Evolutionary conservation across 2,113 vertebrate species (phyloP).

Genomic region (Albula goreensis): DNA sequence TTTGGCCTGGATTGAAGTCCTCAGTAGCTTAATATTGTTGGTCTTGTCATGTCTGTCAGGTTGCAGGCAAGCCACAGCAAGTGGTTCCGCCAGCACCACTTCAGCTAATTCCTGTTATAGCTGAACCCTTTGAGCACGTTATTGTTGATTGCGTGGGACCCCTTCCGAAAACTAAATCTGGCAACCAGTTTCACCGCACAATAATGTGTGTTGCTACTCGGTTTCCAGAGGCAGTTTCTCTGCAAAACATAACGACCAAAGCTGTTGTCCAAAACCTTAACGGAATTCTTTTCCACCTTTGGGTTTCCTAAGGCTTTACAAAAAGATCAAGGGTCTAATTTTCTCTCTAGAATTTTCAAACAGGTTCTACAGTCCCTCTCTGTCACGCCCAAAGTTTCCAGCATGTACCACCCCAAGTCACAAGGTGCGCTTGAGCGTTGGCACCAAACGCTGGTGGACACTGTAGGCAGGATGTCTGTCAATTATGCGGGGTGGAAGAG

Average conservation of each 20-base stretch:
- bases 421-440: neutral
- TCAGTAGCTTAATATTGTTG: neutral
- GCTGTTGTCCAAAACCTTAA: too few species aligned
- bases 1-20: neutral
- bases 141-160: conserved; percentile 6
- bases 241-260: too few species aligned
- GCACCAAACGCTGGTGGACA: neutral
- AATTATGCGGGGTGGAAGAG: too few species aligned
- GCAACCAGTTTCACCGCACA: neutral
- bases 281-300: too few species aligned
- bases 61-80: neutral
- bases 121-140: neutral
- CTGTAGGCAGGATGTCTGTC: too few species aligned
- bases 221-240: neutral
- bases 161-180: neutral
- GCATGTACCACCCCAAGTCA: too few species aligned
- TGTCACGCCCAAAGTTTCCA: too few species aligned
- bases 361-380: too few species aligned
- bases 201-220: neutral
- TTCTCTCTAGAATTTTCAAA: too few species aligned
- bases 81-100: neutral
- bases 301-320: too few species aligned
- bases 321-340: too few species aligned
- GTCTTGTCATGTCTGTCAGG: neutral
- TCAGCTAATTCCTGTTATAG: neutral